Conservation (phyloP, 1,140 invertebrate species). For the Asbolus verrucosus region DNA sequence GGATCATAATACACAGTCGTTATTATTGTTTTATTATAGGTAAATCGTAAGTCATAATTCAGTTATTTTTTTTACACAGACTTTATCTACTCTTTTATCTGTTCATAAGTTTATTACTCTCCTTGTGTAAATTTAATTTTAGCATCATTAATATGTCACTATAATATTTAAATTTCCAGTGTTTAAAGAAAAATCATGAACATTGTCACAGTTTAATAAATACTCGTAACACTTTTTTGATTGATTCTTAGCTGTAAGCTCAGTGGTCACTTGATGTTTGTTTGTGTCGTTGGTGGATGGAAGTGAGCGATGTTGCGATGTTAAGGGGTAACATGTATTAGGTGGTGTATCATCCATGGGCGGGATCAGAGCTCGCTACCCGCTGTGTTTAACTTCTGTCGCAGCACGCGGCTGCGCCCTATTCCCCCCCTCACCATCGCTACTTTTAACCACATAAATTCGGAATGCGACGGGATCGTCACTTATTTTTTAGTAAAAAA, state of each 20-base stretch:
- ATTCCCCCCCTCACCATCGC: constrained; percentile 18
- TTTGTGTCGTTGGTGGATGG: constrained; percentile 8
- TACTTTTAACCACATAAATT: constrained; percentile 19
- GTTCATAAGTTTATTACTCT: too few relatives aligned
- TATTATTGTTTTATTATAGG: too few relatives aligned
- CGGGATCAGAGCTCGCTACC: constrained; percentile 64
- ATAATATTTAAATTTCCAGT: too few relatives aligned
- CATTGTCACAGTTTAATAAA: background rate
- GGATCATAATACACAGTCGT: too few relatives aligned
- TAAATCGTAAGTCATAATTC: too few relatives aligned
- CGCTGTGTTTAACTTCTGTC: constrained; percentile 65
- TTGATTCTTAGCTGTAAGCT: background rate
- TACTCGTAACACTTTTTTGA: background rate
- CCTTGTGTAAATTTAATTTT: too few relatives aligned
- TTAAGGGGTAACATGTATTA: constrained; percentile 44
- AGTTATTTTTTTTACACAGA: too few relatives aligned
- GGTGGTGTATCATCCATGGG: constrained; percentile 59
- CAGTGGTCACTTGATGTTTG: constrained; percentile 37
- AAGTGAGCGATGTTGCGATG: constrained; percentile 37
- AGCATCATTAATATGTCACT: too few relatives aligned
- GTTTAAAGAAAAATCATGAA: too few relatives aligned
- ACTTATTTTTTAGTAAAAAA: too few relatives aligned
- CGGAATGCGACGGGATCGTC: too few relatives aligned
- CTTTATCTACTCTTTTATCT: too few relatives aligned
- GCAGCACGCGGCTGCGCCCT: constrained; percentile 56